phyloP scores from a whole-genome alignment of 2,113 vertebrate species.

The Myotis davidii region DNA sequence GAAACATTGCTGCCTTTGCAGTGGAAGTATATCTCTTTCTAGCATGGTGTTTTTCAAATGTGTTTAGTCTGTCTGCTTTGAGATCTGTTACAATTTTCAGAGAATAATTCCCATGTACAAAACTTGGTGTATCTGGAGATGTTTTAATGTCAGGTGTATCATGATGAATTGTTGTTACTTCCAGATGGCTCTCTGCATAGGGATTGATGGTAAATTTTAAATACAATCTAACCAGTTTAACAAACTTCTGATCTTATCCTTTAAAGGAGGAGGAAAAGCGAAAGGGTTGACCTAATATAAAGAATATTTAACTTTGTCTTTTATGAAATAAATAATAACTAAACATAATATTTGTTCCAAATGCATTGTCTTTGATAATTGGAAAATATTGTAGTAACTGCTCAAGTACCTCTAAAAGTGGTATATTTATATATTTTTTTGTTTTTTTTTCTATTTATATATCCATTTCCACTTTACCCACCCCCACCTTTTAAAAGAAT shows the following conservation, averaged over 20 bases:
- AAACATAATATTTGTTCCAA: constrained; percentile 14
- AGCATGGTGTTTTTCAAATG: not conserved
- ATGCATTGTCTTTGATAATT: constrained; percentile 43
- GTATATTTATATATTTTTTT: not conserved
- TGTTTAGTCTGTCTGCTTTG: not conserved
- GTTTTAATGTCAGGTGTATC: not conserved
- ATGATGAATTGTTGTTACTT: not conserved
- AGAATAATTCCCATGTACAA: not conserved
- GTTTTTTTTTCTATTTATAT: constrained; percentile 24
- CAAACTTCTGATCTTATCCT: not conserved
- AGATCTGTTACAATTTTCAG: not conserved
- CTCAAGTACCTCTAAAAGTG: not conserved
- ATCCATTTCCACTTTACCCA: not conserved
- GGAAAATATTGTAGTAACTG: constrained; percentile 17
- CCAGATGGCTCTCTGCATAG: not conserved
- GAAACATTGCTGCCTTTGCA: not conserved
- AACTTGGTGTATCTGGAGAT: not conserved
- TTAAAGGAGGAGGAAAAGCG: not conserved
- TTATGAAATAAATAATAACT: constrained; percentile 26
- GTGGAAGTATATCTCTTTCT: constrained; percentile 6
- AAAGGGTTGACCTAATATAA: not conserved
- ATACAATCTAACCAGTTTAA: not conserved
- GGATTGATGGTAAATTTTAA: constrained; percentile 34
- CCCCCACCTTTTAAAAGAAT: constrained; percentile 84
- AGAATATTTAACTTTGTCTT: constrained; percentile 45